Conservation (phyloP, 1,140 invertebrate species). For the Leguminivora glycinivorella region DNA sequence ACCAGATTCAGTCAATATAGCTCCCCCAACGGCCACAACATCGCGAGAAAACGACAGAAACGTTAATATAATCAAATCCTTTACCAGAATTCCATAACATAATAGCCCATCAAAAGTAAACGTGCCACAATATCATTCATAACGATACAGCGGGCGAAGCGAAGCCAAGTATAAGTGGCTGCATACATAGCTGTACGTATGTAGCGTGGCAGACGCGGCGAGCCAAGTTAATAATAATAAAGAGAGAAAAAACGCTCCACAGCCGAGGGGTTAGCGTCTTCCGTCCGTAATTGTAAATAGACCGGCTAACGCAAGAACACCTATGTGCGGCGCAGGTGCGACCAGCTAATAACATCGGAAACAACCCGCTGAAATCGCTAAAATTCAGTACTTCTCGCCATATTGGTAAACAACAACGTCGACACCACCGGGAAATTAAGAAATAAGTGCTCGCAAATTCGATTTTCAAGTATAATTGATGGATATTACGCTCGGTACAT, state of each 20-base stretch:
- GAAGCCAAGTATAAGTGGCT: constrained; percentile 35
- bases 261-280: constrained; percentile 64
- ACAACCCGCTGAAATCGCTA: background rate
- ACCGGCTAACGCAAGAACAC: constrained; percentile 42
- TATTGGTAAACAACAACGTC: constrained; percentile 20
- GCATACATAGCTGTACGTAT: constrained; percentile 31
- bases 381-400: constrained; percentile 30
- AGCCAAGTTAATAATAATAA: constrained; percentile 68
- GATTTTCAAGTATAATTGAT: constrained; percentile 28
- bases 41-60: background rate
- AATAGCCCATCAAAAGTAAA: background rate
- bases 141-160: constrained; percentile 19
- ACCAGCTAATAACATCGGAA: constrained; percentile 17
- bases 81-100: background rate
- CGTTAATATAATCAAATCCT: constrained; percentile 21
- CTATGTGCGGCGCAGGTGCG: constrained; percentile 36
- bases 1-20: too few species aligned
- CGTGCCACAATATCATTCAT: background rate
- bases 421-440: constrained; percentile 28
- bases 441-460: constrained; percentile 26
- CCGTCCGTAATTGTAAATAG: constrained; percentile 65
- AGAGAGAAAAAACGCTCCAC: constrained; percentile 62
- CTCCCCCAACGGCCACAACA: too few species aligned
- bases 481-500: constrained; percentile 17
- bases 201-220: constrained; percentile 38